phyloP scores from a whole-genome alignment of 1,140 invertebrate genomes.

The Pantala flavescens region DNA sequence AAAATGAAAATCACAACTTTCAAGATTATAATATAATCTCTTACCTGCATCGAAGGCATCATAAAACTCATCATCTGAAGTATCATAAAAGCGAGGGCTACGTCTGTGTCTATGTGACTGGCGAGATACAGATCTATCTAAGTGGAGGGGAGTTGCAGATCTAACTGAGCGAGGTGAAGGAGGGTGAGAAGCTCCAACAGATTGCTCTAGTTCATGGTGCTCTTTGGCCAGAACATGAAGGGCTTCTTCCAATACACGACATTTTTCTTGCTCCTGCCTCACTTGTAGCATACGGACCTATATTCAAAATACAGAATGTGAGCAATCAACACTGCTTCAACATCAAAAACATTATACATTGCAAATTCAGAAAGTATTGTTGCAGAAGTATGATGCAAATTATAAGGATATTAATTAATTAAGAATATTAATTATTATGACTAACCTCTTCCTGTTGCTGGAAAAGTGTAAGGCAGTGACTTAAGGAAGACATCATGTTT shows the following conservation, averaged over 20 bases:
- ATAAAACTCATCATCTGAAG: conserved; percentile 56
- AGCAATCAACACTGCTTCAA: no score
- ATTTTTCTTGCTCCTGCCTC: conserved; percentile 44
- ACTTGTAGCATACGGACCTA: conserved; percentile 5
- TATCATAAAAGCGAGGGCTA: conserved; percentile 45
- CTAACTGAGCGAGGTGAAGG: conserved; percentile 38
- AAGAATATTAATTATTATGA: no score
- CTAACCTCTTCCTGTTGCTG: conserved; percentile 43
- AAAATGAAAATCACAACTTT: no score
- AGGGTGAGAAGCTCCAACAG: conserved; percentile 31
- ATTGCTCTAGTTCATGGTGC: conserved; percentile 56
- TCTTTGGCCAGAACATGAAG: conserved; percentile 53
- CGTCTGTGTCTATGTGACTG: conserved; percentile 29
- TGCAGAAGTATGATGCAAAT: no score
- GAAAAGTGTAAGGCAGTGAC: conserved; percentile 40
- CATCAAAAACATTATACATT: no score
- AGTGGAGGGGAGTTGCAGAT: neutral
- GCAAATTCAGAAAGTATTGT: no score
- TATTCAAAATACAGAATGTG: no score
- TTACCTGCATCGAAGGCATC: conserved; percentile 42
- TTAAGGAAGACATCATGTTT: conserved; percentile 34
- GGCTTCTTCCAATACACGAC: conserved; percentile 54
- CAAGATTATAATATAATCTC: no score
- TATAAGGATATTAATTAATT: no score
- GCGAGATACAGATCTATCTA: neutral